Evolutionary conservation across 2,888 invertebrate genomes (phyloP), one percentile per base, ranked within the genome.

Genomic region (Napeogenes sylphis): DNA sequence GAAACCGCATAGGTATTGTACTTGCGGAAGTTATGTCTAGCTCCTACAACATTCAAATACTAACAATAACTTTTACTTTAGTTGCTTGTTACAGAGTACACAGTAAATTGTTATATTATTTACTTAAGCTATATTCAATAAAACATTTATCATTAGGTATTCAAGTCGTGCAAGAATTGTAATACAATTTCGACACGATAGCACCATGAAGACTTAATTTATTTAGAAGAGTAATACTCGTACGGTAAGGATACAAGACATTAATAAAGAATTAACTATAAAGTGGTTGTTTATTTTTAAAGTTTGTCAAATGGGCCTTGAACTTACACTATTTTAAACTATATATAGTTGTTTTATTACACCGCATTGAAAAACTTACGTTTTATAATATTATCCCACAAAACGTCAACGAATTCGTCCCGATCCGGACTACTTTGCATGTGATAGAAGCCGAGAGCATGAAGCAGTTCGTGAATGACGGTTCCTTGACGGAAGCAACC

Each of bases 381-480:
- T 75, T 88, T 80, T 61, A 91, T 76, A 58, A 95, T 94, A 74
- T 96, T 96, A 45, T 93, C 92, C 93, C 94, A 95, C 58, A 92
- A 80, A 57, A 96, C 94, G 66, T 92, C 91, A 6, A 97, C 94
- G 76, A 92, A 95, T 47, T 94, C 92, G 75, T 96, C 96, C 69
- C 96, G 91, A 80, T 96, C 94, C 0, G 93, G 92, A 58, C 96
- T 92, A 74, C 94, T 95, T 79, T 96, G 96, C 85, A 96, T 96
- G 78, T 96, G 96, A 81, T 94, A 95, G 82, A 96, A 96, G 2
- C 96, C 96, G 0, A 95, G 85, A 0, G 94, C 93, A 75, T 96
- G 96, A 72, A 96, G 90, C 56, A 96, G 82, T 79, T 96, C 96
- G 76, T 96, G 95, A 4, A 94, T 92, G 4, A 95, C 92, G n/a